phyloP scores from a whole-genome alignment of 2,797 vertebrate species.

The Eurystomus glaucurus region DNA sequence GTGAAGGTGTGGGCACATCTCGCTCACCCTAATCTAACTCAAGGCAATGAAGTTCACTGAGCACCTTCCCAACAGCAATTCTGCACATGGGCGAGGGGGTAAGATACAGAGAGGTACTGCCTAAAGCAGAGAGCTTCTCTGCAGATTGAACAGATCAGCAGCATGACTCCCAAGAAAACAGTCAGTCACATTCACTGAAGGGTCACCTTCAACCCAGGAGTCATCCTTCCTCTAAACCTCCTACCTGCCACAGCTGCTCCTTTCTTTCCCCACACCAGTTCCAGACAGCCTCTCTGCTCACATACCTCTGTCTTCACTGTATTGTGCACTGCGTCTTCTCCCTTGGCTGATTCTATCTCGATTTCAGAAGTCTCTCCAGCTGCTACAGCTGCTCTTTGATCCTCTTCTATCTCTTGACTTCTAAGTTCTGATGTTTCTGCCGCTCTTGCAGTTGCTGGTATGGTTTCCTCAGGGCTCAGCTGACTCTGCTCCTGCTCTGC shows the following conservation, averaged over 20 bases:
- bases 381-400: slow-evolving; percentile 66
- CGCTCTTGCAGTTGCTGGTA: slow-evolving; percentile 62
- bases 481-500: slow-evolving; percentile 80
- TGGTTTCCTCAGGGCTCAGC: slow-evolving; percentile 72
- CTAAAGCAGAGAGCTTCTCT: slow-evolving; percentile 28
- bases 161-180: slow-evolving; percentile 52
- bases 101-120: slow-evolving; percentile 15
- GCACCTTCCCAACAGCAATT: slow-evolving; percentile 45
- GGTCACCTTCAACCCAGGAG: slow-evolving; percentile 51
- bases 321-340: slow-evolving; percentile 75
- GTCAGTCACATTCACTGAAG: slow-evolving; percentile 22
- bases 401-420: slow-evolving; percentile 80
- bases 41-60: slow-evolving; percentile 43
- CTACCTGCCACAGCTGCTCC: slow-evolving; percentile 54
- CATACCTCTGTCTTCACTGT: slow-evolving; percentile 85
- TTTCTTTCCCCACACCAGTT: slow-evolving; percentile 42
- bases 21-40: slow-evolving; percentile 52
- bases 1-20: slow-evolving; percentile 69
- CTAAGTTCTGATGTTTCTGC: slow-evolving; percentile 81
- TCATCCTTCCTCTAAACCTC: slow-evolving; percentile 54
- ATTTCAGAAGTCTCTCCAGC: slow-evolving; percentile 78
- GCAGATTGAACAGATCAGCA: slow-evolving; percentile 47
- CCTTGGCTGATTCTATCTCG: slow-evolving; percentile 76
- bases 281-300: slow-evolving; percentile 34
- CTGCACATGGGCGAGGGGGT: neutral